Base-by-base conservation (phyloP, 1,140 invertebrate genomes). In the Zaprionus tsacasi region DNA sequence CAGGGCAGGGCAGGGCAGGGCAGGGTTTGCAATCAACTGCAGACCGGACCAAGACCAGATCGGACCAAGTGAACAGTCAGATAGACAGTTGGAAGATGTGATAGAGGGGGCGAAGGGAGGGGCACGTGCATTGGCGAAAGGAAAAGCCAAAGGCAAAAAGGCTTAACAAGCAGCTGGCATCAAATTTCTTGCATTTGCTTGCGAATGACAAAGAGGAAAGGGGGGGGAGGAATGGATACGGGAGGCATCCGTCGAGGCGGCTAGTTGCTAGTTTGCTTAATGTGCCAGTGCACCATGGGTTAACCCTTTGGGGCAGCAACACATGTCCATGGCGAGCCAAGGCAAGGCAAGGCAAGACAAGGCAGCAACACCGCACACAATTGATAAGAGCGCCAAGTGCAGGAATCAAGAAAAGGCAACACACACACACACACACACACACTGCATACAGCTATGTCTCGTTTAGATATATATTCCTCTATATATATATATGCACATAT, bases 321-420 rank as follows among this genome's bases (percentile, higher is more conserved):
- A 81, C 64, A 78, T 78, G 82, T 69, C 48, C 70, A 73, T 45
- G 58, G 79, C 68, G 27, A 54, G 25, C 72, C 21, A 21, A 54
- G 25, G 76, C 59, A 79, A 73, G 58, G 45, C 67, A 78, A 21
- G 21, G 21, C 21, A 21, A 21, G 21, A 21, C 21, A 21, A 21
- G 21, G 21, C 21, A 21, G 21, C 21, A 67, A 70, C 81, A 63
- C 60, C 48, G 59, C 71, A 76, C 71, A 79, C 64, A 77, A 87
- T 80, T 87, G 83, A 87, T 87, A 87, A 87, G 83, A 78, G 73
- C 60, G 67, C 64, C 80, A 82, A 86, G 82, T 76, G 76, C 75
- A 71, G 61, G 69, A 78, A 75, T 75, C 70, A 80, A 78, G 66
- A 57, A 63, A 78, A 70, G 66, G 57, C 52, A 74, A 70, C 55